Evolutionary conservation across 2,888 invertebrate species (phyloP), one percentile per base, ranked within the genome.

Genomic region (Norana najaformis): DNA sequence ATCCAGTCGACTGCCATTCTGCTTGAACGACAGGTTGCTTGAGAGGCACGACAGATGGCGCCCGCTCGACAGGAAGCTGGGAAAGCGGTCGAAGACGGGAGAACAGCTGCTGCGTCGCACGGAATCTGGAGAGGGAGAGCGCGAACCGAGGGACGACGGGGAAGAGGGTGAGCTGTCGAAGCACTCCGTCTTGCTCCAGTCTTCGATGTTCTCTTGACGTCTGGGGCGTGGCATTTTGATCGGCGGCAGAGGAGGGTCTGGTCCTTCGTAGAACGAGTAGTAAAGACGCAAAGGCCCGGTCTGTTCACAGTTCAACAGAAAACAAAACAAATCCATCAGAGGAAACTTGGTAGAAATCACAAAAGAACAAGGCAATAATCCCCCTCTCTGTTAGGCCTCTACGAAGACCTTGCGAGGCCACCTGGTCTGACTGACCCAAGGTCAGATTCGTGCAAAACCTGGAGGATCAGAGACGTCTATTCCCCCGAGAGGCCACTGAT

Each of bases 261-360:
- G 85, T 85, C 85, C 85, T 37, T 85, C 85, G 85, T 85, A 85
- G 85, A 85, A 85, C 36, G 85, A 85, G 85, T 85, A 85, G 8
- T 85, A 85, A n/a, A 85, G 85, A 85, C 85, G 85, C 85, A 85
- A 85, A 13, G 85, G 85, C 20, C 85, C 85, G 20, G 85, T 85
- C 85, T 85, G 69, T 47, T 41, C 41, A 18, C 18, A 11, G 23
- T 69, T 69, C n/a, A n/a, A 13, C 6, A n/a, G 69, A 69, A 23
- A 23, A n/a, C n/a, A 0, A 47, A 47, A 47, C 47, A 47, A 20
- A 47, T 11, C 23, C 23, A 23, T 47, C 47, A 47, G 47, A 47
- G 23, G 20, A 23, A 47, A 11, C 23, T 6, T 20, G 20, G 20
- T 23, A 47, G 47, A 47, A 47, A 47, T 1, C 47, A 47, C 23